A percentile compares a stretch with the other conserved stretches of the same genome.
phyloP scores from a whole-genome alignment of 2,888 invertebrate species.

The Agrochola lychnidis region DNA sequence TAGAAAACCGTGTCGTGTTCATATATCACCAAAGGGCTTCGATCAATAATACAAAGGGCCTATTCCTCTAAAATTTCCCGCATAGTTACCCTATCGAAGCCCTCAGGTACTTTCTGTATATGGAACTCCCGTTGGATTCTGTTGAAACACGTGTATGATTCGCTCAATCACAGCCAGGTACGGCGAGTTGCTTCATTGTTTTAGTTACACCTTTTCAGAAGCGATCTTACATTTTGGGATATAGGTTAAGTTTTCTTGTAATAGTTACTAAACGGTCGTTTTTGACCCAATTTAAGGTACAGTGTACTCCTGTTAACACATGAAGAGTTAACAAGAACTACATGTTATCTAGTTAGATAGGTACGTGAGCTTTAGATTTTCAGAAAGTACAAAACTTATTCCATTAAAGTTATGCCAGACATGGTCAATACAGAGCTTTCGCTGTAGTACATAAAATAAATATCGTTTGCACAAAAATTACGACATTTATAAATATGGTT shows the following conservation, averaged over 20 bases:
- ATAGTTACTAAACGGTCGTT: background rate
- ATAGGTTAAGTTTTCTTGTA: constrained; percentile 38
- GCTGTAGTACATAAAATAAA: no score
- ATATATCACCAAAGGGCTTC: background rate
- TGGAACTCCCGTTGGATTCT: constrained; percentile 67
- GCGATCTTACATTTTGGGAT: constrained; percentile 39
- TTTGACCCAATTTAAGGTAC: background rate
- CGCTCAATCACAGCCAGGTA: constrained; percentile 54
- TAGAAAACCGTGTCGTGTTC: background rate
- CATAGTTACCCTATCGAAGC: constrained; percentile 50
- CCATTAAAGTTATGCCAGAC: background rate
- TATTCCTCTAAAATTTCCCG: background rate
- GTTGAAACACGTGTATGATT: constrained; percentile 67
- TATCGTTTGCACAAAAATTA: background rate
- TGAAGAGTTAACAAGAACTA: background rate
- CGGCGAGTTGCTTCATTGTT: constrained; percentile 61
- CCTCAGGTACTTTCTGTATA: constrained; percentile 59
- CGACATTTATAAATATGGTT: background rate
- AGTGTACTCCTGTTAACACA: background rate
- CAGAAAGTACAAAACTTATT: no score
- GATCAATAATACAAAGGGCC: no score
- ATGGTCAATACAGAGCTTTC: background rate
- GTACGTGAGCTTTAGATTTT: background rate
- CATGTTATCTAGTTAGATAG: rapidly evolving
- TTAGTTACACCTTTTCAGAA: constrained; percentile 45